Base-by-base conservation (phyloP, 2,113 vertebrate species). In the Laticauda colubrina region DNA sequence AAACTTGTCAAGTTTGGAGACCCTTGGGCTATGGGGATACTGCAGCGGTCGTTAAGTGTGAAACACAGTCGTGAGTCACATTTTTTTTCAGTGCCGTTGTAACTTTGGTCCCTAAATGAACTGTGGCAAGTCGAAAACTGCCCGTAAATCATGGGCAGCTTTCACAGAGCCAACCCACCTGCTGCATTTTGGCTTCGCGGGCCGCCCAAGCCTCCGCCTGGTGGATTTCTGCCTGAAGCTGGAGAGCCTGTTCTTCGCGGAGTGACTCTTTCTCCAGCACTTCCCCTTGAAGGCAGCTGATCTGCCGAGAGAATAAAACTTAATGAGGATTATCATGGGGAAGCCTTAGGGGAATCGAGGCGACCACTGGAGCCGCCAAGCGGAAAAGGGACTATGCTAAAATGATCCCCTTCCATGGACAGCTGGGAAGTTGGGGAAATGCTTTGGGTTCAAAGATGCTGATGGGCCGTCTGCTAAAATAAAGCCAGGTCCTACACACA, bases 221-320 rank as follows among this genome's bases (percentile, higher is more conserved):
- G 88, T 98, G 96, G 91, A 99, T 96, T 96, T 99, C 99, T 89
- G 98, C 98, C 95, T 98, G 98, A 45, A 99, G 98, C 95, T 97
- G 98, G 93, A 97, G 98, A 94, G 97, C 97, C 93, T 98, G 98
- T 75, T 99, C 98, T 94, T 98, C 97, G 94, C 99, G 98, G 48
- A 98, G 97, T 59, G 98, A 96, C n/a, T 99, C 99, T 97, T 99
- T 99, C 95, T 98, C 98, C 92, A 95, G 97, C 91, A 99, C 96
- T 90, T 98, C 98, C 57, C 97, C 97, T 96, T 98, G 98, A 93
- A 99, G 97, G 56, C 96, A 97, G 92, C 64, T 96, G 96, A 99
- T 94, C 99, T 99, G 96, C 92, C 96, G 96, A 94, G 15, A 96
- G 26, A n/a, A 95, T 96, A 53, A 96, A 61, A 61, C 1, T 26